Evolutionary conservation across 2,888 invertebrate species (phyloP).

Genomic region (Subacronicta megacephala): DNA sequence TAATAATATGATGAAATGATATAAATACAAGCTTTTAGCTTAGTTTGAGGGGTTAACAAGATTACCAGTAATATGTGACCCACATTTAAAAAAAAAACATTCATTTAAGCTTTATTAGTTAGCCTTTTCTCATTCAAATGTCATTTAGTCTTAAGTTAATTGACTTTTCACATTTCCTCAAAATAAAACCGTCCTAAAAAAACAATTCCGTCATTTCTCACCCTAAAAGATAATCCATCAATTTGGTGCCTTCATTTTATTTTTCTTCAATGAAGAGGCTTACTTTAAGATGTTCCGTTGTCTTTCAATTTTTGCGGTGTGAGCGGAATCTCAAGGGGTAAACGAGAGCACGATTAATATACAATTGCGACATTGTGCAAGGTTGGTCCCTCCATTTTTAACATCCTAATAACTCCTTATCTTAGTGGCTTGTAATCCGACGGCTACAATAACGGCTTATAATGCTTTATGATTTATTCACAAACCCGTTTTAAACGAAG

Average conservation of each 20-base stretch:
- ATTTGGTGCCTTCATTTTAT: conserved; percentile 18
- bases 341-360: conserved; percentile 38
- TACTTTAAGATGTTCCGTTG: conserved; percentile 15
- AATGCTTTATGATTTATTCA: neutral
- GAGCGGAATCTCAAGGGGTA: conserved; percentile 18
- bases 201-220: conserved; percentile 7
- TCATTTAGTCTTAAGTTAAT: too few relatives aligned
- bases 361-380: conserved; percentile 32
- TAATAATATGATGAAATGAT: too few relatives aligned
- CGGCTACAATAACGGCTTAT: too few relatives aligned
- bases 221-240: conserved; percentile 19
- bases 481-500: neutral
- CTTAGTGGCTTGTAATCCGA: conserved; percentile 16
- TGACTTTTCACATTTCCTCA: neutral
- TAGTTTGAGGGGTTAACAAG: too few relatives aligned
- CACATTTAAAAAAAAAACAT: too few relatives aligned
- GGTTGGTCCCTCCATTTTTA: conserved; percentile 4
- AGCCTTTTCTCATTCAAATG: too few relatives aligned
- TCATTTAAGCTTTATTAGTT: too few relatives aligned
- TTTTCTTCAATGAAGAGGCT: conserved; percentile 34
- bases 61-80: too few relatives aligned
- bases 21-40: too few relatives aligned
- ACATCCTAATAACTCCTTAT: conserved; percentile 22
- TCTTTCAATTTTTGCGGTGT: conserved; percentile 28
- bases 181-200: neutral